Conservation (phyloP, 2,113 vertebrate genomes). For the Geothlypis trichas region DNA sequence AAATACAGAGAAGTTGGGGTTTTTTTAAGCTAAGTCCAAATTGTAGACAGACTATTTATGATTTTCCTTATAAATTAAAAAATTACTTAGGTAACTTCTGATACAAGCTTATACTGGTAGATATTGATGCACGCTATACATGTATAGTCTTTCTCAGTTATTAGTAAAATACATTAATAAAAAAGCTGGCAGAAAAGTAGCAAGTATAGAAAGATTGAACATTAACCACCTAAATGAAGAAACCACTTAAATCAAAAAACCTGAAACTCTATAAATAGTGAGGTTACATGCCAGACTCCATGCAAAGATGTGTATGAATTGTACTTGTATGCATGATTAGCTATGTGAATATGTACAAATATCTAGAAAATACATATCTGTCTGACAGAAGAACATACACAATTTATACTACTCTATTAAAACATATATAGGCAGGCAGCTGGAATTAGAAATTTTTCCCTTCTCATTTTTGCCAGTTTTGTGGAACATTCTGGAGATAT, state of each 20-base stretch:
- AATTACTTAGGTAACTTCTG: not conserved
- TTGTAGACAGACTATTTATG: not conserved
- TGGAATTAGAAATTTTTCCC: not conserved
- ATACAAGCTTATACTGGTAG: not conserved
- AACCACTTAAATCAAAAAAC: not conserved
- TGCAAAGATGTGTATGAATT: not conserved
- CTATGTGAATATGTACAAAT: not conserved
- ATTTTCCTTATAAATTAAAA: not conserved
- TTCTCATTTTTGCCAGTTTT: not conserved
- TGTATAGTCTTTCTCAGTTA: not conserved
- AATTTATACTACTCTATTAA: not conserved
- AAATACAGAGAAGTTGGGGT: not conserved
- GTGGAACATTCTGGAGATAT: not conserved
- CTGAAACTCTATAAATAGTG: not conserved
- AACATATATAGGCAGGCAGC: not conserved
- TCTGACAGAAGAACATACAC: not conserved
- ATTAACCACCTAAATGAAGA: not conserved
- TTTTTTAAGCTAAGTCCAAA: not conserved
- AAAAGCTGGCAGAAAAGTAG: not conserved
- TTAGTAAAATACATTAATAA: not conserved
- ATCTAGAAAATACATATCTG: not conserved
- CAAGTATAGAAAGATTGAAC: not conserved
- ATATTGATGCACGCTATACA: not conserved
- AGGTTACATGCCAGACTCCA: not conserved
- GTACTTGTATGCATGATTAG: not conserved